Evolutionary conservation across 2,113 vertebrate species (phyloP), one percentile per base, ranked within the genome.

Genomic region (Isurus oxyrinchus): DNA sequence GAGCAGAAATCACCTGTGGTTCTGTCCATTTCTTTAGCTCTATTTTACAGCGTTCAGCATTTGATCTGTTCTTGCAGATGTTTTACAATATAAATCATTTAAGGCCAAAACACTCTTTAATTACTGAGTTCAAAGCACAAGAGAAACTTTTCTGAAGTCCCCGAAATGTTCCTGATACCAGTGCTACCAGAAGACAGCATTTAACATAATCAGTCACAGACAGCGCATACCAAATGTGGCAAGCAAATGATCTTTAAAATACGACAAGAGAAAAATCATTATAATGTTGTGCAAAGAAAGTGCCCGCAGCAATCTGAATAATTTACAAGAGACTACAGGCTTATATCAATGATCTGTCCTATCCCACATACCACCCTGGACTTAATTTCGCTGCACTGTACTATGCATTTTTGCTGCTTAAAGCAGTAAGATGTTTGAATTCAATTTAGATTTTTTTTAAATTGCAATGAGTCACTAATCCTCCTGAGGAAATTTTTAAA

Each of bases 241-340:
- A 95, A 95, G 61, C 23, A 72, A 95, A 27, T 10, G 63, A 72
- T 95, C 94, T 72, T 49, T 95, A 95, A 8, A 95, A 72, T 55
- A 13, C 49, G 55, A 6, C 94, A 95, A 72, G 94, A 76, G 25
- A 44, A 95, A 95, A 76, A 95, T 95, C 94, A 95, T 95, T 95
- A 95, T 55, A 95, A 95, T 72, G 44, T 69, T 95, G 63, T 53
- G 66, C 66, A 95, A 95, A 95, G 67, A 76, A 76, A 95, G 44
- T 95, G 94, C 94, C 94, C 76, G 66, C 49, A 76, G 94, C 94
- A 72, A 53, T 95, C 25, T 95, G 66, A 95, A 76, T 95, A 76
- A 95, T 95, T 95, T 95, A 95, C 23, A 69, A 72, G 49, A 72
- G 94, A 95, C 40, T 55, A 72, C 66, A 95, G 53, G 44, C 49